phyloP scores from a whole-genome alignment of 2,113 vertebrate species.

The Plecotus auritus region DNA sequence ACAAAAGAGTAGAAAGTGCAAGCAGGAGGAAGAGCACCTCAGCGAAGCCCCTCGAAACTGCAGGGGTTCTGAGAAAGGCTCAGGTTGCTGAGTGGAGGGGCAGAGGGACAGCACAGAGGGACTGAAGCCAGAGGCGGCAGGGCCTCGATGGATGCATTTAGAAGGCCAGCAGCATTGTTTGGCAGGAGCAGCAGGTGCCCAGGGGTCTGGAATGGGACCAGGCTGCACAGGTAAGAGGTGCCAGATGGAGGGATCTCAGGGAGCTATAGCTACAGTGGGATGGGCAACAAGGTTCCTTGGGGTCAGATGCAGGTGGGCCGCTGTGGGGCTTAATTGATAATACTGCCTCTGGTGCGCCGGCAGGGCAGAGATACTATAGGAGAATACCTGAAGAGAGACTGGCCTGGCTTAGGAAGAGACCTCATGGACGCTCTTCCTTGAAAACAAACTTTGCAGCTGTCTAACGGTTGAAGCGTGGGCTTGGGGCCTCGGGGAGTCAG shows the following conservation, averaged over 20 bases:
- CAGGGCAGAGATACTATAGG: no score
- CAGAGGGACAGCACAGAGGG: accelerated
- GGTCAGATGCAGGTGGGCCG: background rate
- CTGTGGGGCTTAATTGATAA: background rate
- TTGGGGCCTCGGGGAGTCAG: background rate
- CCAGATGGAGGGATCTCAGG: background rate
- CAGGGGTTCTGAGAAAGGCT: background rate
- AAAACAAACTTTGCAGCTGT: background rate
- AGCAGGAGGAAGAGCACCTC: background rate
- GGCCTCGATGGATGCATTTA: accelerated
- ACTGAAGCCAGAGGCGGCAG: background rate
- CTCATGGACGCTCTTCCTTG: background rate
- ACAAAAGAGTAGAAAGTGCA: background rate
- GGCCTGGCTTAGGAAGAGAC: no score
- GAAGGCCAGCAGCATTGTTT: no score
- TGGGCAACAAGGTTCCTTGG: accelerated
- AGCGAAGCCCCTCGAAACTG: no score
- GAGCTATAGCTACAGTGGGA: background rate
- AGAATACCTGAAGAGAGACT: accelerated
- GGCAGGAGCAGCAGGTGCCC: background rate
- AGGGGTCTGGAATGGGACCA: background rate
- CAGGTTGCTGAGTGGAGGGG: no score
- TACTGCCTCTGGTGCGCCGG: background rate
- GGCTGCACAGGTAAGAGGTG: background rate
- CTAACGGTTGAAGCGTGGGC: no score